phyloP scores from a whole-genome alignment of 2,113 vertebrate genomes.

The Chitala chitala region DNA sequence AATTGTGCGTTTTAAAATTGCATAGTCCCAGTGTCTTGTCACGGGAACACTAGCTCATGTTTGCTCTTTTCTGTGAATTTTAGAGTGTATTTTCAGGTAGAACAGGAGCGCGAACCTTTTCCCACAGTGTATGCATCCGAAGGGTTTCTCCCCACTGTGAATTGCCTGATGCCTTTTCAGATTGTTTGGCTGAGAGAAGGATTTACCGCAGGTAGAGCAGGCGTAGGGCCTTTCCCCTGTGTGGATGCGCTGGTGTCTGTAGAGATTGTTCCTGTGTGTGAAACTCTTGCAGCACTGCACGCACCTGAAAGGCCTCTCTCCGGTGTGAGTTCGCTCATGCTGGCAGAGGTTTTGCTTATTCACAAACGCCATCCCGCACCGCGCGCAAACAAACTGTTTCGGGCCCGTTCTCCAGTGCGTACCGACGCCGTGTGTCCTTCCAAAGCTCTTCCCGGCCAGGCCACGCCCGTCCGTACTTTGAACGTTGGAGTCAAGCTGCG shows the following conservation, averaged over 20 bases:
- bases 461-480: neutral
- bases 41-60: no score
- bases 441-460: neutral
- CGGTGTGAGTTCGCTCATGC: conserved; percentile 1
- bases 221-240: neutral
- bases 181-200: conserved; percentile 12
- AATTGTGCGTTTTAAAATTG: no score
- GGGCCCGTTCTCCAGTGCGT: neutral
- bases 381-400: neutral
- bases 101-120: conserved; percentile 5
- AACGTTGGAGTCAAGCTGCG: neutral
- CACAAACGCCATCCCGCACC: neutral
- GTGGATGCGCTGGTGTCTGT: conserved; percentile 2
- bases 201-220: neutral
- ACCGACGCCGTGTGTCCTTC: neutral
- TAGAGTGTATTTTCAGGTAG: conserved; percentile 6
- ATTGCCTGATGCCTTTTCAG: conserved; percentile 9
- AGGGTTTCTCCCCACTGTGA: conserved; percentile 1
- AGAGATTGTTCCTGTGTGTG: conserved; percentile 2
- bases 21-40: no score
- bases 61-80: neutral
- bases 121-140: neutral
- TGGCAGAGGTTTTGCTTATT: neutral
- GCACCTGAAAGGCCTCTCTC: conserved; percentile 7
- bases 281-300: conserved; percentile 2